phyloP scores from a whole-genome alignment of 2,113 vertebrate genomes.

The Ibidorhyncha struthersii region DNA sequence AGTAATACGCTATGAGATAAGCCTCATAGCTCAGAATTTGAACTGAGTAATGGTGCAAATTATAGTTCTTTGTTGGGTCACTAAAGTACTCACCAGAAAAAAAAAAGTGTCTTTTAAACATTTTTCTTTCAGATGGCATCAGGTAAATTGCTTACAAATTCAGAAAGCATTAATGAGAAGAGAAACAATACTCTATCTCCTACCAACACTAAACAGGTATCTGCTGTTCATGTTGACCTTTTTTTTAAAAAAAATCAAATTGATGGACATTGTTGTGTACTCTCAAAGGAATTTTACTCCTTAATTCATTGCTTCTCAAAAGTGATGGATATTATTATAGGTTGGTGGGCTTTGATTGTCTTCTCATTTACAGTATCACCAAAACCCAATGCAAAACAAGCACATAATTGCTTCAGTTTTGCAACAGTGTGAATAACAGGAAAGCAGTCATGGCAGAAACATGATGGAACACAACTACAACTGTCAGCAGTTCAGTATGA shows the following conservation, averaged over 20 bases:
- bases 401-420: not conserved
- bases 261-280: not conserved
- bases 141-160: not conserved
- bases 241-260: not conserved
- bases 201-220: not conserved
- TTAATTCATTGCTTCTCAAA: not conserved
- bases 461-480: not conserved
- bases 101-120: not conserved
- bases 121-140: slow-evolving; percentile 1
- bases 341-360: not conserved
- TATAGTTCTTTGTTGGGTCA: not conserved
- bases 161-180: slow-evolving; percentile 3
- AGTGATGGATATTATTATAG: not conserved
- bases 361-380: not conserved
- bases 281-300: not conserved
- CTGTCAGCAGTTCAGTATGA: not conserved
- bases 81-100: not conserved
- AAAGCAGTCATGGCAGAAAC: not conserved
- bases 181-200: not conserved
- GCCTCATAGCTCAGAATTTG: not conserved
- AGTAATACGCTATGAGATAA: not conserved
- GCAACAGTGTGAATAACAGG: not conserved
- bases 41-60: not conserved
- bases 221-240: not conserved
- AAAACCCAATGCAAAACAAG: not conserved